Base-by-base conservation (phyloP, 1,140 invertebrate genomes). In the Anastrepha ludens region DNA sequence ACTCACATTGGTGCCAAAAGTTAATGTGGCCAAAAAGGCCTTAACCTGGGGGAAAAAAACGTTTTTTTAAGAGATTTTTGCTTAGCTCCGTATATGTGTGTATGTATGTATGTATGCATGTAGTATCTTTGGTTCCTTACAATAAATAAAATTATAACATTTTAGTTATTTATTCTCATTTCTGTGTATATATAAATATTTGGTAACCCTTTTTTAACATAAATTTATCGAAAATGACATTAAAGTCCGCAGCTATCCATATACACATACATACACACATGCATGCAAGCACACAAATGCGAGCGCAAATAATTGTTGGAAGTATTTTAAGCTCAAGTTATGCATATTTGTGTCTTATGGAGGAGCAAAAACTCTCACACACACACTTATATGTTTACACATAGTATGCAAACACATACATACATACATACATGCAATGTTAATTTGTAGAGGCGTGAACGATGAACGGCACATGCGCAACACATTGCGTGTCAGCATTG, bases 391-490 rank as follows among this genome's bases (percentile, higher is more conserved):
- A 47, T 47, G 5, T 0, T 11, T 13, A n/a, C n/a, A 47, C 3
- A 13, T 44, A 70, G 41, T 70, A 47, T 74, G 67, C 39, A 47
- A 9, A 9, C 4, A 62, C 15, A 62, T 13, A n/a, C 60, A 62
- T 62, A 62, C 60, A 62, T 15, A 62, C 7, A 62, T 62, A 62
- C 15, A 62, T 62, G n/a, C 15, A n/a, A 62, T 62, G n/a, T 4
- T 15, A 62, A 15, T 39, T 67, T 81, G 17, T 29, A 81, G 74
- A 11, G 74, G 74, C 74, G 74, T 81, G 74, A 58, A 81, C 47
- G 17, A 20, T 81, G 13, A 81, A 81, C n/a, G 74, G 74, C 74
- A 55, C 74, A 81, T 81, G 74, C 74, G 74, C 74, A 81, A 81
- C 74, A 81, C 74, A 81, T 81, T 81, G 74, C 47, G 47, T 81